A percentile compares a stretch with the other conserved stretches of the same genome.
phyloP scores from a whole-genome alignment of 2,888 invertebrate species.

The Salticus scenicus region DNA sequence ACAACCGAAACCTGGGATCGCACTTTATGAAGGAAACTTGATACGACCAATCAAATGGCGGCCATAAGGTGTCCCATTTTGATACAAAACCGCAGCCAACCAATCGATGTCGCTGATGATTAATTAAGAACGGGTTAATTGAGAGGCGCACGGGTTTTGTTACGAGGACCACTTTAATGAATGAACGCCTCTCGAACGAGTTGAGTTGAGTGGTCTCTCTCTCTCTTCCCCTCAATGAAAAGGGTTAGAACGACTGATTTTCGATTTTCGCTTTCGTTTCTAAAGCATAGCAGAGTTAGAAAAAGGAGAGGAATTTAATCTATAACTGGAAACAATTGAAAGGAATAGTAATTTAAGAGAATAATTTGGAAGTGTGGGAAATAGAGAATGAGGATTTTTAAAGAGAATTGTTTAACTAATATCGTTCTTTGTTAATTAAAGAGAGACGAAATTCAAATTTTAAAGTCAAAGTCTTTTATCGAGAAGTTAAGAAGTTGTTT shows the following conservation, averaged over 20 bases:
- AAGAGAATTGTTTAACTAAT: too few species aligned
- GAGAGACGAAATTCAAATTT: too few species aligned
- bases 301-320: neutral
- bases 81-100: slow-evolving; percentile 28
- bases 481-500: too few species aligned
- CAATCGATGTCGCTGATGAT: slow-evolving; percentile 54
- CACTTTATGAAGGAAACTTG: neutral
- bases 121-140: slow-evolving; percentile 64
- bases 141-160: slow-evolving; percentile 53
- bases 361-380: too few species aligned
- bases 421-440: too few species aligned
- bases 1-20: too few species aligned
- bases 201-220: slow-evolving; percentile 20
- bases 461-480: too few species aligned
- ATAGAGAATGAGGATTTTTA: too few species aligned
- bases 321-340: too few species aligned
- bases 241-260: neutral
- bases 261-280: neutral
- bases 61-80: slow-evolving; percentile 15
- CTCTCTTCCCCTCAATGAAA: slow-evolving; percentile 20
- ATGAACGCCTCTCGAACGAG: slow-evolving; percentile 56
- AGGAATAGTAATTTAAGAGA: too few species aligned
- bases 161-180: slow-evolving; percentile 55
- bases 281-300: neutral
- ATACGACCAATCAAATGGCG: neutral